Conservation (phyloP, 2,797 vertebrate genomes). For the Emys orbicularis region DNA sequence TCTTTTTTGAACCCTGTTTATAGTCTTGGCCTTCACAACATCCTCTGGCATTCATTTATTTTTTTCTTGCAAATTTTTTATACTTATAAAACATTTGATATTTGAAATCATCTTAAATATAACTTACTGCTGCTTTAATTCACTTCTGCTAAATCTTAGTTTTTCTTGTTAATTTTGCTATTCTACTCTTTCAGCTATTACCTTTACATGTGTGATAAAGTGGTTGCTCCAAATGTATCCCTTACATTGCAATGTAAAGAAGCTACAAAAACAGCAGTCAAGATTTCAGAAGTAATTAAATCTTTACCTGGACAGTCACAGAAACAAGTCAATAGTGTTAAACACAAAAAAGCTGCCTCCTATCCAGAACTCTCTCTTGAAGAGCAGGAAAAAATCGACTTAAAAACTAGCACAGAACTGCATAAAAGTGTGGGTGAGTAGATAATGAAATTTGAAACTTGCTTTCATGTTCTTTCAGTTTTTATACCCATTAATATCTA, state of each 20-base stretch:
- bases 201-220: conserved; percentile 97
- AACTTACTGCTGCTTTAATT: neutral
- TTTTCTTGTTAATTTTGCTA: conserved; percentile 30
- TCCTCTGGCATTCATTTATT: neutral
- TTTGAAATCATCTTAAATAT: neutral
- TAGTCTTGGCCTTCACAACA: too few species aligned
- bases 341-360: conserved; percentile 77
- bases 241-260: conserved; percentile 85
- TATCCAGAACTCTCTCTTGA: conserved; percentile 84
- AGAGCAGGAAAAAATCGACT: conserved; percentile 84
- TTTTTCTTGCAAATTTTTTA: neutral
- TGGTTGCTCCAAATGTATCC: conserved; percentile 97
- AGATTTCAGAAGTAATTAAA: conserved; percentile 73
- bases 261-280: conserved; percentile 73
- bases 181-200: conserved; percentile 88
- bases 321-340: conserved; percentile 74
- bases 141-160: conserved; percentile 5
- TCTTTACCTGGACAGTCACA: conserved; percentile 70
- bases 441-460: neutral
- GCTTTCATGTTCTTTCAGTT: accelerated
- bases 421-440: conserved; percentile 78
- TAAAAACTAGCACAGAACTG: conserved; percentile 77
- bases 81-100: neutral
- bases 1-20: too few species aligned
- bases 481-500: neutral